These are phyloP conservation scores for Todiramphus chloris DNA, from an alignment of 2,113 vertebrate species.

Conservation along the genomic window DNA sequence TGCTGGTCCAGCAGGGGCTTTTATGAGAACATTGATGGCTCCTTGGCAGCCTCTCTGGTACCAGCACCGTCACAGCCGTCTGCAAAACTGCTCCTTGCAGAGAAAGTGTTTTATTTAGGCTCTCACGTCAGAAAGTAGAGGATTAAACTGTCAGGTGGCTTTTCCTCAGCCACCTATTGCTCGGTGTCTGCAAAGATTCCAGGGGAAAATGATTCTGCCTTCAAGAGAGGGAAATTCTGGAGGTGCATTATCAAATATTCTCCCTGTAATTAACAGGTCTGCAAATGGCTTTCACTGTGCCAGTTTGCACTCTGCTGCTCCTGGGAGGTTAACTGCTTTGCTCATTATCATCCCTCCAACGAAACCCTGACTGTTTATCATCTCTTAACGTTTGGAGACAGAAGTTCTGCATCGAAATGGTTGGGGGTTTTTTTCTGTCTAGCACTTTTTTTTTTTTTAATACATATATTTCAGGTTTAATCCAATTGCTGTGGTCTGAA, in stretches of 20 bases:
- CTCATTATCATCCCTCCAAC: rapidly evolving
- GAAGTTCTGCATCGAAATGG: background rate
- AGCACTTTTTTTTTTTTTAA: no score
- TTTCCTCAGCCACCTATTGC: background rate
- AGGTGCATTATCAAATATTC: background rate
- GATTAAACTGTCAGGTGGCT: background rate
- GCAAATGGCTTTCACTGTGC: background rate
- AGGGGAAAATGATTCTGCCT: background rate
- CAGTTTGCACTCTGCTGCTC: background rate
- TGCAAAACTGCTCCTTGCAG: background rate
- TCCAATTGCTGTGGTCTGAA: background rate
- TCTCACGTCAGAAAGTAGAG: background rate
- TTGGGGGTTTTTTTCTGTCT: no score
- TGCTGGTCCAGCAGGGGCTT: background rate
- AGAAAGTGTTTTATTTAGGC: background rate
- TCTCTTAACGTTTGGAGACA: background rate
- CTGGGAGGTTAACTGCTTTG: background rate
- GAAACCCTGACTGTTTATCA: background rate
- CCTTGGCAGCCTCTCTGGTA: background rate
- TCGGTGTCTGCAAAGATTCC: rapidly evolving
- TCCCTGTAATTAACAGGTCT: background rate
- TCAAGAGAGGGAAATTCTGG: background rate
- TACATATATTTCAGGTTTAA: background rate
- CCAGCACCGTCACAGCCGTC: background rate
- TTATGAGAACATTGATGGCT: background rate